Evolutionary conservation across 23 tunicate species (phyloP).

Genomic region (Halocynthia roretzi): DNA sequence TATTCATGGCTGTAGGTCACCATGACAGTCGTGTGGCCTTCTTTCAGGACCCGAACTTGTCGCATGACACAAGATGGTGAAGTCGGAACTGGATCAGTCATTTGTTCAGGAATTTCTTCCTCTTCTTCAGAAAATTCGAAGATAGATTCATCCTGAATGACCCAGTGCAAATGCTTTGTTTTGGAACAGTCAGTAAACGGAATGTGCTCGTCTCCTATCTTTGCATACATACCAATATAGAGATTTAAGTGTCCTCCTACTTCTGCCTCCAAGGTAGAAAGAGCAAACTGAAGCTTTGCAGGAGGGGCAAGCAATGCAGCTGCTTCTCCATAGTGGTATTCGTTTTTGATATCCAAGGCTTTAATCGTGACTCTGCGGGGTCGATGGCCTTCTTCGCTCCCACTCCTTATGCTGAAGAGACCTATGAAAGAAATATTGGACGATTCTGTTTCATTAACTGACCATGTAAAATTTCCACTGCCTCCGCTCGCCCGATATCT

Average conservation of each 20-base stretch:
- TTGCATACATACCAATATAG: slow-evolving; percentile 54
- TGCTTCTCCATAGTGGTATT: slow-evolving; percentile 55
- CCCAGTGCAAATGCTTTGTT: neutral
- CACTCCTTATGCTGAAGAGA: slow-evolving; percentile 25
- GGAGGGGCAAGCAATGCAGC: slow-evolving; percentile 42
- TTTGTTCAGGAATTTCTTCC: neutral
- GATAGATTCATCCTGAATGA: slow-evolving; percentile 6
- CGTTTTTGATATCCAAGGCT: slow-evolving; percentile 69
- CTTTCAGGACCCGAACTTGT: slow-evolving; percentile 43
- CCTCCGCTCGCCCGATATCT: slow-evolving; percentile 61
- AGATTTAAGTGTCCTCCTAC: slow-evolving; percentile 37
- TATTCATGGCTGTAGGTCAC: slow-evolving; percentile 39
- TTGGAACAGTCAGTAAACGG: slow-evolving; percentile 16
- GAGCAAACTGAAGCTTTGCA: slow-evolving; percentile 43
- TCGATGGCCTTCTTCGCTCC: slow-evolving; percentile 17
- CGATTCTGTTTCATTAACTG: slow-evolving; percentile 30
- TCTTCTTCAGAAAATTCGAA: slow-evolving; percentile 11
- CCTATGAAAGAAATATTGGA: slow-evolving; percentile 48
- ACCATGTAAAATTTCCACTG: slow-evolving; percentile 89
- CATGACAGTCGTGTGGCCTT: slow-evolving; percentile 60
- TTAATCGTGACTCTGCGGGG: slow-evolving; percentile 32
- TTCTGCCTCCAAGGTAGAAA: slow-evolving; percentile 65
- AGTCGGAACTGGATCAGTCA: neutral
- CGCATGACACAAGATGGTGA: slow-evolving; percentile 43
- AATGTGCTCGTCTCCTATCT: slow-evolving; percentile 12